Evolutionary conservation across 2,888 invertebrate species (phyloP).

Genomic region (Drosophila basisetae): DNA sequence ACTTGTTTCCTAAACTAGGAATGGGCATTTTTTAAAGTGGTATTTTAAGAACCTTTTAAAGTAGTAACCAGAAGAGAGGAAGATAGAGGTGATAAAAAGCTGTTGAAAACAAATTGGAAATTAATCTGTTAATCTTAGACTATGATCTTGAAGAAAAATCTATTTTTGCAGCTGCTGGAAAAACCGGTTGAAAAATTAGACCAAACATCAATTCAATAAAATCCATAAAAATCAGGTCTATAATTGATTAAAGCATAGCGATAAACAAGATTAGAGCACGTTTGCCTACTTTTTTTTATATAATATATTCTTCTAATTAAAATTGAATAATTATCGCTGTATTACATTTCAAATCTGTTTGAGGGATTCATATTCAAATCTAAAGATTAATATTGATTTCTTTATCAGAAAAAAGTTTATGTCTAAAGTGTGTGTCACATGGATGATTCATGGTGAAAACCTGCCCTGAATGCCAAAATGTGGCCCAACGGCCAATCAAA

Average conservation of each 20-base stretch:
- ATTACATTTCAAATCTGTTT: constrained; percentile 14
- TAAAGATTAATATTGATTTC: constrained; percentile 7
- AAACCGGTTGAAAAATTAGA: constrained; percentile 3
- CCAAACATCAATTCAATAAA: not conserved
- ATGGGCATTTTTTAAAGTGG: not conserved
- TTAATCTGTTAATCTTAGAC: not conserved
- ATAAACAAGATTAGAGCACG: not conserved
- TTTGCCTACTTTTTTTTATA: not conserved
- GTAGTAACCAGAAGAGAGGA: not conserved
- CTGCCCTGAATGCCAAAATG: constrained; percentile 38
- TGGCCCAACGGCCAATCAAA: constrained; percentile 4
- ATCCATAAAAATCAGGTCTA: not conserved
- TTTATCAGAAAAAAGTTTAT: constrained; percentile 13
- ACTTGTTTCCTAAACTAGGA: not conserved
- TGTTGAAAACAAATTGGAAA: no score
- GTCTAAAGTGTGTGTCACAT: constrained; percentile 44
- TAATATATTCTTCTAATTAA: not conserved
- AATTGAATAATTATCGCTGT: constrained; percentile 5
- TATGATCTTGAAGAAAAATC: not conserved
- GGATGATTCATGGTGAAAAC: constrained; percentile 50
- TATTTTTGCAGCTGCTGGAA: not conserved
- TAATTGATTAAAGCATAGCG: not conserved
- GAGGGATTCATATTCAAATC: constrained; percentile 40
- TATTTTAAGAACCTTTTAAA: not conserved
- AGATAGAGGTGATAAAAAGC: not conserved